Evolutionary conservation across 2,113 vertebrate species (phyloP).

Genomic region (Xiphorhynchus elegans): DNA sequence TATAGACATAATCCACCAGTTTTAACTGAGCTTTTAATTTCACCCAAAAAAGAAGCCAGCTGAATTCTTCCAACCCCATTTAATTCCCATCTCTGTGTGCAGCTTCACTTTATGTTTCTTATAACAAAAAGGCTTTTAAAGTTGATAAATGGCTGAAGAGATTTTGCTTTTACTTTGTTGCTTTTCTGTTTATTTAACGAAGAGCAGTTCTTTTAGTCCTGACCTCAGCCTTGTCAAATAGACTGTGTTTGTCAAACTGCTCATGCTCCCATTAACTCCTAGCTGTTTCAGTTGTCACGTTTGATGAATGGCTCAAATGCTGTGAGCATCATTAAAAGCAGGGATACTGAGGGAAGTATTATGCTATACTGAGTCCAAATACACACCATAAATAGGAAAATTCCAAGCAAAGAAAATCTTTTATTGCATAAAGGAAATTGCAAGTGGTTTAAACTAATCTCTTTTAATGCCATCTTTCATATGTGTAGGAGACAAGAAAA

Average conservation of each 20-base stretch:
- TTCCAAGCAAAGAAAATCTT: constrained; percentile 41
- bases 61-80: constrained; percentile 4
- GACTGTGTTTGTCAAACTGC: constrained; percentile 68
- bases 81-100: constrained; percentile 29
- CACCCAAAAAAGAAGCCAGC: background rate
- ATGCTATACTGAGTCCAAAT: constrained; percentile 41
- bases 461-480: constrained; percentile 50
- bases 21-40: constrained; percentile 47
- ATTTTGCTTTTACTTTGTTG: constrained; percentile 69
- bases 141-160: constrained; percentile 64
- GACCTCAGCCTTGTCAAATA: constrained; percentile 70
- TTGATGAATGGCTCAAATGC: constrained; percentile 63
- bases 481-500: constrained; percentile 38
- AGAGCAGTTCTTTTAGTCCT: constrained; percentile 62
- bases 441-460: constrained; percentile 53
- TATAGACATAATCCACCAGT: constrained; percentile 12
- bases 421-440: constrained; percentile 59
- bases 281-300: constrained; percentile 61
- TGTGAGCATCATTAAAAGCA: constrained; percentile 62
- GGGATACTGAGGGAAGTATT: constrained; percentile 30
- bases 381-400: constrained; percentile 49
- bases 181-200: constrained; percentile 72
- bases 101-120: constrained; percentile 57
- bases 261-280: constrained; percentile 70
- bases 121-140: constrained; percentile 64